Evolutionary conservation across 2,113 vertebrate species (phyloP).

Genomic region (Lichenostomus cassidix): DNA sequence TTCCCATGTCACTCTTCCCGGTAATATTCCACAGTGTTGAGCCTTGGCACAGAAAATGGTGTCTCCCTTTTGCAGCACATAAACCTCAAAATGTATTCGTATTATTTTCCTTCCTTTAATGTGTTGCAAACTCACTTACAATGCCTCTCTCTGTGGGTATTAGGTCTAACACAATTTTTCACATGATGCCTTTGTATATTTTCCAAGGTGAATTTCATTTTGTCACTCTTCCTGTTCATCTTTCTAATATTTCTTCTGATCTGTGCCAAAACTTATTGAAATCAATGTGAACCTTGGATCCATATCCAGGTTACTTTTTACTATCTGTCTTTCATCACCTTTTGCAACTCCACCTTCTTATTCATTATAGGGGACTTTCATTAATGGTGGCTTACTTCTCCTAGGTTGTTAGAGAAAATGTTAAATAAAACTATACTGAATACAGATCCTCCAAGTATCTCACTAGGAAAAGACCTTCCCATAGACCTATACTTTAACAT

Average conservation of each 20-base stretch:
- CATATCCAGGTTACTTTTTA: neutral
- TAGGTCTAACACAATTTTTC: neutral
- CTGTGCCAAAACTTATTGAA: neutral
- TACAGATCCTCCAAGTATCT: neutral
- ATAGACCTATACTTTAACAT: neutral
- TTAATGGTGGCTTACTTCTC: neutral
- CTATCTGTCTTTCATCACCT: neutral
- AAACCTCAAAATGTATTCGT: neutral
- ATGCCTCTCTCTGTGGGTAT: neutral
- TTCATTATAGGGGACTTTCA: neutral
- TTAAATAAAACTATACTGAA: constrained; percentile 8
- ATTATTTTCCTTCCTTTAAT: neutral
- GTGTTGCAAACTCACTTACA: neutral
- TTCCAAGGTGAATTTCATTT: neutral
- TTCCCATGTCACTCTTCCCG: neutral
- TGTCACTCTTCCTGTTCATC: neutral
- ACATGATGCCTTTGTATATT: neutral
- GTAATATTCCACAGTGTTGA: neutral
- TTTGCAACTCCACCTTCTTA: neutral
- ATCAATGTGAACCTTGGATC: neutral
- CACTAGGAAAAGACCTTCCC: neutral
- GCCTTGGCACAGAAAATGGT: neutral
- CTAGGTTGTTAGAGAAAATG: neutral
- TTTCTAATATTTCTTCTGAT: neutral
- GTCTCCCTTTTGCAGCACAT: neutral